A percentile compares a stretch with the other conserved stretches of the same genome.
Conservation (phyloP, 1,140 invertebrate species). For the Coenobita brevimanus region DNA sequence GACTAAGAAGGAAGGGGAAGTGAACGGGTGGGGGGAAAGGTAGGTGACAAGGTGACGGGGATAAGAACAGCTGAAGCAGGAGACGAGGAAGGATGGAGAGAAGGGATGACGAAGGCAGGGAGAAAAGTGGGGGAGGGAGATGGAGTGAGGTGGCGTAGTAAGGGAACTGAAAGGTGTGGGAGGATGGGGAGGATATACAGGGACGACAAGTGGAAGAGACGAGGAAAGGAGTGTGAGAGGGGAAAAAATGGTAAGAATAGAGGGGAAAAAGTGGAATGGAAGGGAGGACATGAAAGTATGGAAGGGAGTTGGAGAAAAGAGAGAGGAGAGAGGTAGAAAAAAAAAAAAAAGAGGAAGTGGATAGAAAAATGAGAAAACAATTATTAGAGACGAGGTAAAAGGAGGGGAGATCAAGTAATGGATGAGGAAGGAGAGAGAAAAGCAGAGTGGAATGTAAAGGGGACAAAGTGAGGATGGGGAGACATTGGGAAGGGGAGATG, state of each 20-base stretch:
- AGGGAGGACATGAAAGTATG: not conserved
- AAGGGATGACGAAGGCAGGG: no score
- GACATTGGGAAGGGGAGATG: no score
- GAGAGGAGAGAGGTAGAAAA: not conserved
- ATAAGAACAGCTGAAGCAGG: not conserved
- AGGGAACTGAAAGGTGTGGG: not conserved
- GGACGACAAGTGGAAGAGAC: not conserved
- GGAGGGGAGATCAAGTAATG: no score
- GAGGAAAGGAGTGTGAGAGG: not conserved
- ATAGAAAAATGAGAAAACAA: not conserved
- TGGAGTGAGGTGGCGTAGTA: not conserved
- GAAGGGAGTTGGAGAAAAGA: not conserved
- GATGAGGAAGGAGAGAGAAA: no score
- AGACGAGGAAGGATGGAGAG: not conserved
- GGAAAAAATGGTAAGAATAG: not conserved
- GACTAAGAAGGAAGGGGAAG: not conserved
- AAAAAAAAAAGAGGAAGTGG: not conserved
- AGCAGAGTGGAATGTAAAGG: no score
- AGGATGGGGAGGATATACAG: not conserved
- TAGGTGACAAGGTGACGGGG: not conserved
- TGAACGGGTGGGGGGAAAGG: not conserved
- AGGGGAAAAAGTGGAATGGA: not conserved
- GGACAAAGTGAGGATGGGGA: no score
- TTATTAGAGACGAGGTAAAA: no score
- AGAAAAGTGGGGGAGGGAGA: no score